phyloP scores from a whole-genome alignment of 2,113 vertebrate species.

The Sula dactylatra region DNA sequence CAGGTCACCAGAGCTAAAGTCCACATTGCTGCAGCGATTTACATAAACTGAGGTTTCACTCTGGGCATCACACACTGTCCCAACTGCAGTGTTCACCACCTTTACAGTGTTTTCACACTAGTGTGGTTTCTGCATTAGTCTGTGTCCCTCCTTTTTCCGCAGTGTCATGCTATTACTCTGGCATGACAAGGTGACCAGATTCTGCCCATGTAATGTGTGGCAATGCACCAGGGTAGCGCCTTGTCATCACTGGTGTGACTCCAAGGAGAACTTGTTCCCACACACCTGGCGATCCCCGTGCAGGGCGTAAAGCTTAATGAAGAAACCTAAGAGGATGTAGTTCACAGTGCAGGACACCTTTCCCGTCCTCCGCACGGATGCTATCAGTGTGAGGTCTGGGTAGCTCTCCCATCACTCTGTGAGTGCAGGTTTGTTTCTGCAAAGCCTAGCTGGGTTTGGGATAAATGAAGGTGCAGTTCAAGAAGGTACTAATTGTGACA shows the following conservation, averaged over 20 bases:
- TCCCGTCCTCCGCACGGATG: rapidly evolving
- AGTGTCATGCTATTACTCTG: not conserved
- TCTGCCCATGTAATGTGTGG: not conserved
- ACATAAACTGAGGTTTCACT: not conserved
- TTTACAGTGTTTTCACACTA: not conserved
- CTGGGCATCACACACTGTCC: not conserved
- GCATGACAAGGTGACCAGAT: not conserved
- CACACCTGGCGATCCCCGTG: rapidly evolving
- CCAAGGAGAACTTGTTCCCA: not conserved
- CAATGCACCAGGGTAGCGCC: not conserved
- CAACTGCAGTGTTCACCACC: no score
- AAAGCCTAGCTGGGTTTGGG: not conserved
- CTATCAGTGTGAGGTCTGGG: not conserved
- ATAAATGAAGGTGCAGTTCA: not conserved
- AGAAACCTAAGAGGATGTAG: not conserved
- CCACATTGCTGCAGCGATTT: rapidly evolving
- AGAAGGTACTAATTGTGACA: not conserved
- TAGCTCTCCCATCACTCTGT: not conserved
- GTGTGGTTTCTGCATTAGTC: not conserved
- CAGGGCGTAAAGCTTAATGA: not conserved
- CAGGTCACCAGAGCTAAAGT: not conserved
- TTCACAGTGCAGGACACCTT: not conserved
- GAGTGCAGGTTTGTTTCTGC: not conserved
- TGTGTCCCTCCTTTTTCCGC: not conserved
- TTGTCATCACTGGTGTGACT: not conserved